Conservation (phyloP, 2,797 vertebrate species). For the Poecilia gillii region DNA sequence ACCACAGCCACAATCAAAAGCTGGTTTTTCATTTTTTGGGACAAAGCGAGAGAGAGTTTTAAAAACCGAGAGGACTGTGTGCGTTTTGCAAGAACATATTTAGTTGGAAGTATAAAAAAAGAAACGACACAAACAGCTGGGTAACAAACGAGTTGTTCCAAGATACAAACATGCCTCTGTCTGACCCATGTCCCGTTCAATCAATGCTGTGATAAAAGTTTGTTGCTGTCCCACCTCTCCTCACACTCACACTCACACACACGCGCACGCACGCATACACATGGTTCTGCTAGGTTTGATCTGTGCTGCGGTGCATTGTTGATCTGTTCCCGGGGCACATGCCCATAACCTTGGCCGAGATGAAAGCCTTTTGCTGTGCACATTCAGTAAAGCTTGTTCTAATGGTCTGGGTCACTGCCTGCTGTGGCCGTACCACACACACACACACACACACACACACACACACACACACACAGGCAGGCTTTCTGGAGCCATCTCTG, state of each 20-base stretch:
- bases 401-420: slow-evolving; percentile 58
- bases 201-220: slow-evolving; percentile 67
- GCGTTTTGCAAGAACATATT: neutral
- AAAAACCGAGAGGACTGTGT: neutral
- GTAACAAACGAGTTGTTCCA: slow-evolving; percentile 34
- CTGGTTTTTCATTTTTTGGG: neutral
- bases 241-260: too few species aligned
- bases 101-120: neutral
- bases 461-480: slow-evolving; percentile 26
- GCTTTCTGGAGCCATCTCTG: slow-evolving; percentile 67
- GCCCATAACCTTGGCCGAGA: slow-evolving; percentile 72
- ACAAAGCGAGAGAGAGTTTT: neutral
- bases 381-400: slow-evolving; percentile 66
- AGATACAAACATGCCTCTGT: slow-evolving; percentile 16
- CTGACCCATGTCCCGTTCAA: slow-evolving; percentile 30
- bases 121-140: neutral
- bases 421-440: slow-evolving; percentile 67
- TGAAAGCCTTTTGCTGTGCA: slow-evolving; percentile 70
- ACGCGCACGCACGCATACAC: slow-evolving; percentile 21
- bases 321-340: slow-evolving; percentile 59
- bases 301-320: slow-evolving; percentile 64
- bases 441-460: slow-evolving; percentile 44
- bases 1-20: slow-evolving; percentile 8
- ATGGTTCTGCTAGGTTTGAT: slow-evolving; percentile 62
- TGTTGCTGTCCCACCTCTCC: slow-evolving; percentile 42